Percentiles rank a stretch among this genome's conserved stretches.
Evolutionary conservation across 2,888 invertebrate species (phyloP).

Genomic region (Deroplatys truncata): DNA sequence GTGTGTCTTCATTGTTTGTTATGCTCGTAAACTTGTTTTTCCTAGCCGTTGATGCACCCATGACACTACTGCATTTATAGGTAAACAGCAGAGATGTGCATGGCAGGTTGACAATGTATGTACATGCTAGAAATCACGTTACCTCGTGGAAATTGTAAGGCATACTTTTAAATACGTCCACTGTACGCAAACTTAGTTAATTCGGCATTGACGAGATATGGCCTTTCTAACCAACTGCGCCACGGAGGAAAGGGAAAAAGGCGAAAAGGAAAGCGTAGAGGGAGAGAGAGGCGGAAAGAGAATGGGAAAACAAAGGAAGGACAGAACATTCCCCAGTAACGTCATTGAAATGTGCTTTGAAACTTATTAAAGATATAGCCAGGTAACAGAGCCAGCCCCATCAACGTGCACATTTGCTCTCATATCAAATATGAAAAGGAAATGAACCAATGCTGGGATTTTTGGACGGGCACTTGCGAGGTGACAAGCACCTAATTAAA

Average conservation of each 20-base stretch:
- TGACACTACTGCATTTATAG: too few relatives aligned
- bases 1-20: too few relatives aligned
- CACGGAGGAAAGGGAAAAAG: neutral
- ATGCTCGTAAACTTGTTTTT: too few relatives aligned
- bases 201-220: too few relatives aligned
- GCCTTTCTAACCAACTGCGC: neutral
- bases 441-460: neutral
- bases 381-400: neutral
- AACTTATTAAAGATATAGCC: neutral
- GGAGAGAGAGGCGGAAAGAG: neutral
- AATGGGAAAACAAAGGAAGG: neutral
- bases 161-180: too few relatives aligned
- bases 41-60: too few relatives aligned
- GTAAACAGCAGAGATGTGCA: too few relatives aligned
- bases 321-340: neutral
- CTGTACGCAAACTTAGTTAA: too few relatives aligned
- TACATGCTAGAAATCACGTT: too few relatives aligned
- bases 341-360: neutral
- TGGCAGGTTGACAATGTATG: too few relatives aligned
- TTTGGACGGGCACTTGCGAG: neutral
- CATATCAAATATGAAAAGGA: neutral
- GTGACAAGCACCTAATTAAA: neutral
- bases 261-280: neutral
- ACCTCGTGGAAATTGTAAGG: too few relatives aligned
- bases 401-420: neutral